Evolutionary conservation across 2,113 vertebrate species (phyloP).

Genomic region (Ctenomys sociabilis): DNA sequence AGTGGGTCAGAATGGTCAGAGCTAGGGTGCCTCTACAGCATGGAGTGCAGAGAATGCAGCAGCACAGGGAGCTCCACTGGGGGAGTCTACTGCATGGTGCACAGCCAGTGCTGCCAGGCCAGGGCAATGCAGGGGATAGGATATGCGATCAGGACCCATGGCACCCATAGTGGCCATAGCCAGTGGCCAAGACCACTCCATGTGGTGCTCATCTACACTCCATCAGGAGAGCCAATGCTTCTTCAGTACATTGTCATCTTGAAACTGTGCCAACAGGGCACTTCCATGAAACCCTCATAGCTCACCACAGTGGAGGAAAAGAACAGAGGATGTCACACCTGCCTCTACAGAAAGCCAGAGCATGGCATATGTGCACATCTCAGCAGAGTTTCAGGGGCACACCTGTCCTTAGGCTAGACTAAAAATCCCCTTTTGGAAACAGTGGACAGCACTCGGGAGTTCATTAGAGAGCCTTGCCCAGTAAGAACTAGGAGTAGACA

Average conservation of each 20-base stretch:
- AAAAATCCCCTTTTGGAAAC: not conserved
- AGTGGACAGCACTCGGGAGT: not conserved
- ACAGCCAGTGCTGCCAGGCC: accelerated
- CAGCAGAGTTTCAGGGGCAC: not conserved
- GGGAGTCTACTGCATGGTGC: not conserved
- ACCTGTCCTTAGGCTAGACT: not conserved
- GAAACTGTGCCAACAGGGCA: not conserved
- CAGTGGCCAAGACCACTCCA: too few relatives aligned
- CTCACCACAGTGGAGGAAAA: not conserved
- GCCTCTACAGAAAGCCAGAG: not conserved
- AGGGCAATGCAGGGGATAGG: not conserved
- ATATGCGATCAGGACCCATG: not conserved
- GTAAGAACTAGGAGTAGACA: not conserved
- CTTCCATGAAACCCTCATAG: not conserved
- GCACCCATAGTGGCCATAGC: not conserved
- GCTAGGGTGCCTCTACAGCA: too few relatives aligned
- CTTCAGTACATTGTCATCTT: not conserved
- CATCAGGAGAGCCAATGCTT: not conserved
- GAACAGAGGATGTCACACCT: not conserved
- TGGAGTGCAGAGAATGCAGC: not conserved
- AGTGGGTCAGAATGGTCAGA: too few relatives aligned
- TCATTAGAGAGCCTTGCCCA: too few relatives aligned
- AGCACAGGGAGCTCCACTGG: too few relatives aligned
- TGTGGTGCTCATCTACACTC: not conserved
- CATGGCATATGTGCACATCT: too few relatives aligned